Evolutionary conservation across 53 echinoderm and acorn worm species (phyloP).

Genomic region (Glandiceps talaboti): DNA sequence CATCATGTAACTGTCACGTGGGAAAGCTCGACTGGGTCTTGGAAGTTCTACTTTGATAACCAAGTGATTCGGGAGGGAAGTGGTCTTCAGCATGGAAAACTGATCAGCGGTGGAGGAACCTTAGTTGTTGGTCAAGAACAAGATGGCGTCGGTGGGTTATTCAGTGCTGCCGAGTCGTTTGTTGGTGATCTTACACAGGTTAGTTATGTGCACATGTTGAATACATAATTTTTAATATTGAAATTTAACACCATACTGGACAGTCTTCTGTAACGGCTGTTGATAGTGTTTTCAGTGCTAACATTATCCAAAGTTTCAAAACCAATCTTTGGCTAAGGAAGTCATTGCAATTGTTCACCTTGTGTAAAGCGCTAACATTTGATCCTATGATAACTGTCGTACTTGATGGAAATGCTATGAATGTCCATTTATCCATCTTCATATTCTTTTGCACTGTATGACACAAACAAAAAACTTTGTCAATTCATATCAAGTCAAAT

Average conservation of each 20-base stretch:
- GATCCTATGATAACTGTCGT: too few relatives aligned
- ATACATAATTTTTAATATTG: not conserved
- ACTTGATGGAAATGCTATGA: too few relatives aligned
- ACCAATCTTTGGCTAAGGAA: not conserved
- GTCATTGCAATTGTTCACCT: too few relatives aligned
- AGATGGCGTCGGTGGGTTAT: slow-evolving; percentile 52
- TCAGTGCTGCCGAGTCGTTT: slow-evolving; percentile 34
- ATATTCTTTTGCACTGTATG: too few relatives aligned
- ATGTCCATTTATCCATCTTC: too few relatives aligned
- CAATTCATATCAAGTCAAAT: too few relatives aligned
- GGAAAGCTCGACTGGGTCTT: slow-evolving; percentile 37
- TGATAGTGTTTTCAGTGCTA: not conserved
- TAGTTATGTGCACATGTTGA: too few relatives aligned
- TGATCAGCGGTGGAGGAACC: slow-evolving; percentile 36
- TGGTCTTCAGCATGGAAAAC: slow-evolving; percentile 25
- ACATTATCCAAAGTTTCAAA: not conserved
- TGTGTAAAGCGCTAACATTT: too few relatives aligned
- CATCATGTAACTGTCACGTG: slow-evolving; percentile 48
- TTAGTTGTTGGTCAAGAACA: slow-evolving; percentile 67
- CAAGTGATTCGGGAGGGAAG: slow-evolving; percentile 4
- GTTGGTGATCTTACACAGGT: slow-evolving; percentile 58
- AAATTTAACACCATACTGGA: not conserved
- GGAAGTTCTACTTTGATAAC: slow-evolving; percentile 45
- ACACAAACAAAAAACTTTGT: too few relatives aligned
- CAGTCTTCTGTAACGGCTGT: slow-evolving; percentile 8